Base-by-base conservation (phyloP, 2,113 vertebrate genomes). In the Cynoglossus semilaevis region DNA sequence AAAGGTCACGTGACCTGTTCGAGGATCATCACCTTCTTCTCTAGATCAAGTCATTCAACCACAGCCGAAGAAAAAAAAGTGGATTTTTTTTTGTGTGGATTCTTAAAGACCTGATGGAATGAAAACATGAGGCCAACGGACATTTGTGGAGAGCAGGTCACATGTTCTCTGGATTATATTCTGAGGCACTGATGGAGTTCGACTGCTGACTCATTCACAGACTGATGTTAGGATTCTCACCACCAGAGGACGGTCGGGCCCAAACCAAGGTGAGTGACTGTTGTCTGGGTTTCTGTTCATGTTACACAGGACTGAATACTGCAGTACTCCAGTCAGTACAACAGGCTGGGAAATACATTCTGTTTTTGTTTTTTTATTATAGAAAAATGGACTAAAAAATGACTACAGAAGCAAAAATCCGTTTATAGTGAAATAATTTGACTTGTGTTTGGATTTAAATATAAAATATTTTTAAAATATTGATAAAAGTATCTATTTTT, bases 121-220 rank as follows among this genome's bases (percentile, higher is more conserved):
- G 12, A 36, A 59, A 58, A 15, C n/a, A 16, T 1, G 2, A 12
- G 41, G 12, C 19, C 45, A 15, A 34, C 40, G 57, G 55, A 56
- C 4, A 15, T 66, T 51, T 47, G 19, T 43, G 34, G 51, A n/a
- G 64, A 54, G 66, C 67, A 34, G 43, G 49, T 19, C 41, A 15
- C 35, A 45, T 40, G 63, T 1, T 45, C 46, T 48, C 47, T 78
- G 83, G 77, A 85, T 83, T 82, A 79, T 61, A 11, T 40, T 22
- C 34, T 58, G 66, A 52, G n/a, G 36, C 51, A 41, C 37, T 9
- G 51, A 49, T 12, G 55, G 69, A 70, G 51, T 36, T 36, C 37
- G 62, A 50, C 45, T 45, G 58, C 54, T 43, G 55, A 68, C 15
- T 53, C 51, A 34, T 49, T 17, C 13, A 15, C 15, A 2, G 19